These are phyloP conservation scores for Meleagris gallopavo DNA, from an alignment of 2,113 vertebrate species.

Conservation along the genomic window DNA sequence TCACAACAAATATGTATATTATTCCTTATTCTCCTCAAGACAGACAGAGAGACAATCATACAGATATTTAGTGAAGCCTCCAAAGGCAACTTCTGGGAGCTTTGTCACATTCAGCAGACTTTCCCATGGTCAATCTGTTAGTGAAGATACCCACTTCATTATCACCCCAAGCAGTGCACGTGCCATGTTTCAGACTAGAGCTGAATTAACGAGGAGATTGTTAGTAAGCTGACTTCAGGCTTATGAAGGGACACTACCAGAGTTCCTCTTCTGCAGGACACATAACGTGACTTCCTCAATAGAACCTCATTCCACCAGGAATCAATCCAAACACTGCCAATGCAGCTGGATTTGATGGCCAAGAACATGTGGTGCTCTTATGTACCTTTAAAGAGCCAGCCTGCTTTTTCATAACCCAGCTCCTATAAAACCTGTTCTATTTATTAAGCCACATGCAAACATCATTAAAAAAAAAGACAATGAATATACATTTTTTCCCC, in stretches of 20 bases:
- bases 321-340: background rate
- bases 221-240: background rate
- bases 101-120: fast-evolving
- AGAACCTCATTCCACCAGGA: background rate
- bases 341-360: background rate
- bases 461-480: background rate
- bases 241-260: background rate
- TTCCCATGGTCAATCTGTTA: background rate
- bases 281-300: background rate
- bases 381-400: background rate
- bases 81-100: background rate
- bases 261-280: background rate
- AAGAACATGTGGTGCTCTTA: background rate
- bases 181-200: fast-evolving
- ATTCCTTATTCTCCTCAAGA: background rate
- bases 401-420: background rate
- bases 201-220: background rate
- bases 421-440: background rate
- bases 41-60: background rate
- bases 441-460: background rate
- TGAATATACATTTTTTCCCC: background rate
- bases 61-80: background rate
- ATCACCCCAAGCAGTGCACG: background rate
- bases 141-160: background rate
- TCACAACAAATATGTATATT: fast-evolving